These are phyloP conservation scores for Xestia xanthographa DNA, from an alignment of 2,888 invertebrate genomes.

Conservation along the genomic window DNA sequence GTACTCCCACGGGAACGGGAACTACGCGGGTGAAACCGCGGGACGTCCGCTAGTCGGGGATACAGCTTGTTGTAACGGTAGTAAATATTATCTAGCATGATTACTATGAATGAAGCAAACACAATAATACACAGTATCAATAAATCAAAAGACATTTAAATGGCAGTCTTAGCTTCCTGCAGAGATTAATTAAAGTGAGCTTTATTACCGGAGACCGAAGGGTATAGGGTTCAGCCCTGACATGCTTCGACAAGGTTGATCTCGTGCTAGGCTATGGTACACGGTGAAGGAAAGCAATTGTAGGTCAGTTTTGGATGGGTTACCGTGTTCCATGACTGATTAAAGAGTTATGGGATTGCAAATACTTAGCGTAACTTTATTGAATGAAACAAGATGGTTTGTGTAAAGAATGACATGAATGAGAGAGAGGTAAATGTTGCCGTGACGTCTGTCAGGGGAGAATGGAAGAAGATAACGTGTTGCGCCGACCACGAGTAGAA, in stretches of 20 bases:
- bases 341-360: neutral
- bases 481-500: neutral
- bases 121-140: neutral
- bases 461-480: neutral
- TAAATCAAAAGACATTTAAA: neutral
- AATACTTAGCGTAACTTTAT: neutral
- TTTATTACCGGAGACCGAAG: slow-evolving; percentile 17
- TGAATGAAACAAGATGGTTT: neutral
- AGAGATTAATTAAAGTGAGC: slow-evolving; percentile 22
- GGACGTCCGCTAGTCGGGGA: too few species aligned
- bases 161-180: neutral
- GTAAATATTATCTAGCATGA: neutral
- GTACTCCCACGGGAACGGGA: too few species aligned
- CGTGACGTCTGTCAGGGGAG: neutral
- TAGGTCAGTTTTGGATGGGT: slow-evolving; percentile 13
- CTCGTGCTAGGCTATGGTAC: slow-evolving; percentile 11
- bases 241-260: slow-evolving; percentile 40
- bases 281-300: slow-evolving; percentile 20
- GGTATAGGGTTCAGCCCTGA: slow-evolving; percentile 41
- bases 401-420: neutral
- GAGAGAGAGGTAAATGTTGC: neutral
- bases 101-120: neutral
- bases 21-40: too few species aligned
- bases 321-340: neutral
- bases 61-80: neutral